phyloP scores from a whole-genome alignment of 30 jellyfish, hydroid and myxozoan species.

The Haliclystus octoradiatus region DNA sequence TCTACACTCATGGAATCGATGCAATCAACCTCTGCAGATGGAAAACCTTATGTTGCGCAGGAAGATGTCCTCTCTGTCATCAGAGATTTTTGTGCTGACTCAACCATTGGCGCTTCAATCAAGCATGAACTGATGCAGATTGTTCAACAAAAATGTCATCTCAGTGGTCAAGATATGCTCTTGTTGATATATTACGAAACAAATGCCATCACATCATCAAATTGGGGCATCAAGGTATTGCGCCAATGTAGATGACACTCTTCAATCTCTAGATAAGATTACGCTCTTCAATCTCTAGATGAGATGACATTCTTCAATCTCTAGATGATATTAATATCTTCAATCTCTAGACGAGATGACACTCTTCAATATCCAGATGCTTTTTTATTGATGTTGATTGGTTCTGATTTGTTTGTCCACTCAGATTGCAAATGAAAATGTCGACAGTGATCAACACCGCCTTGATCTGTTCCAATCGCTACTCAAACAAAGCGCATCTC shows the following conservation, averaged over 20 bases:
- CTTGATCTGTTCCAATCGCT: conserved; percentile 29
- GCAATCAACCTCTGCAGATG: not conserved
- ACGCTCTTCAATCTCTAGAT: not conserved
- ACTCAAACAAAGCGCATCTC: conserved; percentile 10
- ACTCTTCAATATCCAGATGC: not conserved
- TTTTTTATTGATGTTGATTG: not conserved
- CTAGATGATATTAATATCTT: too few species aligned
- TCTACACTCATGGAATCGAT: not conserved
- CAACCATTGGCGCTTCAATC: conserved; percentile 33
- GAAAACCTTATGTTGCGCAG: conserved; percentile 13
- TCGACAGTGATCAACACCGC: conserved; percentile 48
- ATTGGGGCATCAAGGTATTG: conserved; percentile 71
- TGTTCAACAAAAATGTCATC: conserved; percentile 47
- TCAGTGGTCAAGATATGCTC: conserved; percentile 58
- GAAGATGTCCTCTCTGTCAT: conserved; percentile 64
- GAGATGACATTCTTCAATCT: not conserved
- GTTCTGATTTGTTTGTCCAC: not conserved
- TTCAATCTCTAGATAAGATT: not conserved
- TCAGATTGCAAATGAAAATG: conserved; percentile 42
- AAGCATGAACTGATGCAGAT: conserved; percentile 49
- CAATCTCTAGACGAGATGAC: too few species aligned
- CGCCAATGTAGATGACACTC: too few species aligned
- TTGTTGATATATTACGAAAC: conserved; percentile 58
- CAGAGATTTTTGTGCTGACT: conserved; percentile 73
- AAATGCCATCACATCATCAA: conserved; percentile 46